phyloP scores from a whole-genome alignment of 2,113 vertebrate species.

The Eubucco bourcierii region DNA sequence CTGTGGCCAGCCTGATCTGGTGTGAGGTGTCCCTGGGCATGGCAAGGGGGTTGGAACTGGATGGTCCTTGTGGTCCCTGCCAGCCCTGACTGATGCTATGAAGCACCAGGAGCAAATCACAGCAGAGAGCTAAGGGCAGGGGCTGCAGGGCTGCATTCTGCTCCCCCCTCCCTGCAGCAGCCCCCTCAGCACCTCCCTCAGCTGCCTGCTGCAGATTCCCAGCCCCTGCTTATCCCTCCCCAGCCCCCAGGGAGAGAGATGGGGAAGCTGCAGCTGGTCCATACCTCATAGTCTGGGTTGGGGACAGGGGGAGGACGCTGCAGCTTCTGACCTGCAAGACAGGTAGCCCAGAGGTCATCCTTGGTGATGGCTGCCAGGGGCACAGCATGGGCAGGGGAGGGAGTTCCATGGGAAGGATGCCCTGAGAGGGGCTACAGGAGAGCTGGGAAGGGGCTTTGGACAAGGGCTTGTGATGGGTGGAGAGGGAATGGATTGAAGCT shows the following conservation, averaged over 20 bases:
- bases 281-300: conserved; percentile 83
- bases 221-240: not conserved
- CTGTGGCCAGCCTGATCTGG: no score
- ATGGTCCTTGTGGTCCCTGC: no score
- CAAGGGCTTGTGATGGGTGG: no score
- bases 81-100: no score
- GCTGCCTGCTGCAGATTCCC: not conserved
- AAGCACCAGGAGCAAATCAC: not conserved
- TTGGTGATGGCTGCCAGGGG: not conserved
- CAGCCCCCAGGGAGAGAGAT: not conserved
- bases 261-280: not conserved
- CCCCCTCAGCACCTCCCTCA: not conserved
- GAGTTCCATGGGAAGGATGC: no score
- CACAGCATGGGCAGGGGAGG: rapidly evolving
- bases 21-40: no score
- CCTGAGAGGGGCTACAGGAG: no score
- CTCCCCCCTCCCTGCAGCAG: rapidly evolving
- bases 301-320: conserved; percentile 80
- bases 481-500: no score
- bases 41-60: no score
- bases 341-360: not conserved
- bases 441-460: no score
- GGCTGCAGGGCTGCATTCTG: not conserved
- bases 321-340: conserved; percentile 66
- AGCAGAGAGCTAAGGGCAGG: not conserved